A percentile compares a stretch with the other conserved stretches of the same genome.
Conservation (phyloP, 1,140 invertebrate genomes). For the Trachymyrmex cornetzi region DNA sequence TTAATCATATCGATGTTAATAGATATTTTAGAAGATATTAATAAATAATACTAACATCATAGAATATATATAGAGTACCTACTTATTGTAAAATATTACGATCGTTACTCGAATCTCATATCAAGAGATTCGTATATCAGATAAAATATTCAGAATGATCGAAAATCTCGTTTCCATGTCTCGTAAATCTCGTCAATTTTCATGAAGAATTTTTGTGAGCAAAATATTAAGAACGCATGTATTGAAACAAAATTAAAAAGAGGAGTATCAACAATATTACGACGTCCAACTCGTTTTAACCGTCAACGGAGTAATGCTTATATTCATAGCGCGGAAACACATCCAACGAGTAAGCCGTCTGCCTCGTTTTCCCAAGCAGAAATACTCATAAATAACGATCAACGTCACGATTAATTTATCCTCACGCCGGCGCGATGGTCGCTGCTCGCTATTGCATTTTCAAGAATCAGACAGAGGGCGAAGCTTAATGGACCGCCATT, state of each 20-base stretch:
- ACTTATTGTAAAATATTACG: background rate
- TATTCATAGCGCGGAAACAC: conserved; percentile 34
- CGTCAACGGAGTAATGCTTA: conserved; percentile 31
- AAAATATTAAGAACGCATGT: background rate
- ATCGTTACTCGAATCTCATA: background rate
- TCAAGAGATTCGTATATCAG: background rate
- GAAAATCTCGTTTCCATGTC: background rate
- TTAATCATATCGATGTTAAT: too few species aligned
- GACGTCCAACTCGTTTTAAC: background rate
- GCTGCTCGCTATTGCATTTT: conserved; percentile 52
- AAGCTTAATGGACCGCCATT: conserved; percentile 48
- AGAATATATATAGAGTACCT: background rate
- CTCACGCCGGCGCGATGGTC: conserved; percentile 2
- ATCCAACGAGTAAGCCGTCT: conserved; percentile 31
- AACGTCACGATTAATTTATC: conserved; percentile 63
- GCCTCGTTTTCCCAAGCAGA: conserved; percentile 18
- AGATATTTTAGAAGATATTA: too few species aligned
- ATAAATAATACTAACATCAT: background rate
- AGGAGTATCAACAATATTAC: background rate
- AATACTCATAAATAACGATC: conserved; percentile 62
- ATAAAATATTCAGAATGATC: background rate
- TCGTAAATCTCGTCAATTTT: conserved; percentile 8
- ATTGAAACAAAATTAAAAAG: conserved; percentile 1
- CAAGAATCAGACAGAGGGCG: conserved; percentile 45
- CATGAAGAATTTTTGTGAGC: background rate